Percentiles rank a stretch among this genome's conserved stretches.
phyloP scores from a whole-genome alignment of 1,140 invertebrate species.

The Listronotus oregonensis region DNA sequence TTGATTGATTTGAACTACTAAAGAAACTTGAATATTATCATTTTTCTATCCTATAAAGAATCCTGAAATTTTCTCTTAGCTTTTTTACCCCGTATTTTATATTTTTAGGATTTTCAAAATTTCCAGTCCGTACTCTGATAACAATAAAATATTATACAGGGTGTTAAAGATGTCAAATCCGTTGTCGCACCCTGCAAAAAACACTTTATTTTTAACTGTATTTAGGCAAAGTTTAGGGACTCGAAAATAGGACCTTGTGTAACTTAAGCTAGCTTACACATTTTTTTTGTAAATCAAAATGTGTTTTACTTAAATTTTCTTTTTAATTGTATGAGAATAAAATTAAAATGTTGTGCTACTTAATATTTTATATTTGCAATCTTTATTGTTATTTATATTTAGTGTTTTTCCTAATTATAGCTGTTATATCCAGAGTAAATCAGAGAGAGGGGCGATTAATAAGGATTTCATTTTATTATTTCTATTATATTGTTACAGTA shows the following conservation, averaged over 20 bases:
- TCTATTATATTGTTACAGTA: conserved; percentile 20
- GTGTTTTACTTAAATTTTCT: not conserved
- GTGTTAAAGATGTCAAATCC: too few relatives aligned
- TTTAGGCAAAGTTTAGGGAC: not conserved
- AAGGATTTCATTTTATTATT: conserved; percentile 18
- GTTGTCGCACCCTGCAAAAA: not conserved
- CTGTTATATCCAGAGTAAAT: conserved; percentile 15
- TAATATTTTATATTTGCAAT: conserved; percentile 33
- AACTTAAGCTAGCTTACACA: not conserved
- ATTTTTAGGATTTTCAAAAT: too few relatives aligned
- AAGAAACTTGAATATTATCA: too few relatives aligned
- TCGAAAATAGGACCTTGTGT: not conserved
- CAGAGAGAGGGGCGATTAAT: conserved; percentile 7
- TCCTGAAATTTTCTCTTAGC: too few relatives aligned
- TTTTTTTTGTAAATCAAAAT: not conserved
- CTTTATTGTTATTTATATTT: conserved; percentile 27
- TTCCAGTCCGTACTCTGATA: too few relatives aligned
- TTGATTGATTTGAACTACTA: too few relatives aligned
- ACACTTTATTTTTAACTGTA: not conserved
- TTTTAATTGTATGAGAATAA: not conserved
- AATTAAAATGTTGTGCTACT: conserved; percentile 22
- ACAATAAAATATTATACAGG: too few relatives aligned
- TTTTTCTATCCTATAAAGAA: too few relatives aligned
- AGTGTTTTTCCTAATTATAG: conserved; percentile 25
- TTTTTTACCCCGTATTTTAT: too few relatives aligned